Percentiles rank a stretch among this genome's conserved stretches.
These are phyloP conservation scores for Epistrophella euchroma DNA, from an alignment of 2,888 invertebrate genomes.

Conservation along the genomic window DNA sequence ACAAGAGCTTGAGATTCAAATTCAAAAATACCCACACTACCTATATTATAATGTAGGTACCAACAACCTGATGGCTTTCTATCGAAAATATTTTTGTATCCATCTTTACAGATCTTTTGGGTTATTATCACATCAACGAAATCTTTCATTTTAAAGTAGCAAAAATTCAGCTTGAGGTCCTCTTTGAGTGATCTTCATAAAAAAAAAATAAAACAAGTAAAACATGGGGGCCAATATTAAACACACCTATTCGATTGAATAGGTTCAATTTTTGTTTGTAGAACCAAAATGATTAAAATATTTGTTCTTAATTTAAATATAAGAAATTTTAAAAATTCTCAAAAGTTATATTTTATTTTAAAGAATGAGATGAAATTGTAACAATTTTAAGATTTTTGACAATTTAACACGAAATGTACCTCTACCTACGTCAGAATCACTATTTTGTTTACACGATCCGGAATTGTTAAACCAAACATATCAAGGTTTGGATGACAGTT, in stretches of 20 bases:
- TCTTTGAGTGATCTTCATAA: constrained; percentile 45
- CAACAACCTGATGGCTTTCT: constrained; percentile 41
- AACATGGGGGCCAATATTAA: constrained; percentile 30
- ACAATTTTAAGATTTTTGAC: too few species aligned
- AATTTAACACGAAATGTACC: too few species aligned
- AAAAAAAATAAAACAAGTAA: constrained; percentile 18
- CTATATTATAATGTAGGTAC: neutral
- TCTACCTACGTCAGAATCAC: too few species aligned
- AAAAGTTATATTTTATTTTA: too few species aligned
- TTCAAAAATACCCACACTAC: constrained; percentile 4
- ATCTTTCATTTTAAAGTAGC: constrained; percentile 73
- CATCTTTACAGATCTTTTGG: constrained; percentile 35
- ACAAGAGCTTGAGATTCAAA: constrained; percentile 32
- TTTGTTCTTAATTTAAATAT: too few species aligned
- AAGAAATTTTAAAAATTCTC: too few species aligned
- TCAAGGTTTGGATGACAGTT: too few species aligned
- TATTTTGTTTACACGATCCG: too few species aligned
- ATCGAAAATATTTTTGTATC: constrained; percentile 44
- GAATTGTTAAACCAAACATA: too few species aligned
- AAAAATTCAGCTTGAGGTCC: constrained; percentile 67
- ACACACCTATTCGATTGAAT: neutral
- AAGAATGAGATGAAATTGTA: too few species aligned
- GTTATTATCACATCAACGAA: constrained; percentile 73
- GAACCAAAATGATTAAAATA: too few species aligned
- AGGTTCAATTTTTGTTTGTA: neutral